Evolutionary conservation across 2,113 vertebrate species (phyloP).

Genomic region (Riparia riparia): DNA sequence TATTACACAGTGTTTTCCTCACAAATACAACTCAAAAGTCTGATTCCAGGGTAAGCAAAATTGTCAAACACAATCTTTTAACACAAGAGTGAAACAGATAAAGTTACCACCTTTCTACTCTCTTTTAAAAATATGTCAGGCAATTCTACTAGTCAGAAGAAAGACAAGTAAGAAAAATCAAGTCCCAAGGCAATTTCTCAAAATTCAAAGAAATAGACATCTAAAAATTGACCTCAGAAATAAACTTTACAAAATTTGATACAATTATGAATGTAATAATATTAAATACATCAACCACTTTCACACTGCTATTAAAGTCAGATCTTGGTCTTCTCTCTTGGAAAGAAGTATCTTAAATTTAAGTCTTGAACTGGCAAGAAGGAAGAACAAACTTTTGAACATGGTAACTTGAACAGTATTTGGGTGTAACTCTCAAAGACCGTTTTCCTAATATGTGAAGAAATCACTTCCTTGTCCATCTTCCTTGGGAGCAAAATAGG

Average conservation of each 20-base stretch:
- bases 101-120: background rate
- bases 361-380: background rate
- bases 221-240: background rate
- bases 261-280: background rate
- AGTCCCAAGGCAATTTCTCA: background rate
- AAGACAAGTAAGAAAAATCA: background rate
- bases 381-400: background rate
- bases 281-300: background rate
- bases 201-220: background rate
- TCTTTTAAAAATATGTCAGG: slow-evolving; percentile 10
- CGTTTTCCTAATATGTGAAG: background rate
- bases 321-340: background rate
- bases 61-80: slow-evolving; percentile 17
- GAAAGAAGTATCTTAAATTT: background rate
- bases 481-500: background rate
- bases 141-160: background rate
- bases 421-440: background rate
- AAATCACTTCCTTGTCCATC: background rate
- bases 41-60: background rate
- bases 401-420: background rate
- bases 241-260: background rate
- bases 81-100: background rate
- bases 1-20: background rate
- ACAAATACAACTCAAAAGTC: background rate
- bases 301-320: background rate